phyloP scores from a whole-genome alignment of 2,888 invertebrate species.

The Eupeodes luniger region DNA sequence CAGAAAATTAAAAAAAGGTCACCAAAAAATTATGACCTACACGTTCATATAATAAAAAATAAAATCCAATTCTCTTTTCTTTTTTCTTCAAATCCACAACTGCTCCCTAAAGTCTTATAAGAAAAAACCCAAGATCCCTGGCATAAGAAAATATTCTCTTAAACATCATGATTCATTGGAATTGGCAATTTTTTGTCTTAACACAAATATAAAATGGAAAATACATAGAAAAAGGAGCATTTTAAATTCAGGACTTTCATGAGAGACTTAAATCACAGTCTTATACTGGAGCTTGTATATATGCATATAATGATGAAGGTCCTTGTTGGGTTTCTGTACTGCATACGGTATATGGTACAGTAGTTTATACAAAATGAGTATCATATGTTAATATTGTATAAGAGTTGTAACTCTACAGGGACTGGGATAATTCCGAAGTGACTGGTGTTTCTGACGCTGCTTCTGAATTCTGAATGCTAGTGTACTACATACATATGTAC shows the following conservation, averaged over 20 bases:
- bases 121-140: slow-evolving; percentile 27
- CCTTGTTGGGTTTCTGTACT: slow-evolving; percentile 37
- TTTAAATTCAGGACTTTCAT: slow-evolving; percentile 55
- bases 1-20: no score
- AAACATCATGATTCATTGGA: slow-evolving; percentile 18
- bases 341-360: not conserved
- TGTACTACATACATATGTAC: no score
- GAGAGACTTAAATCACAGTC: slow-evolving; percentile 53
- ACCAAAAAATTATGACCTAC: no score
- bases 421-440: not conserved
- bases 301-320: slow-evolving; percentile 29
- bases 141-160: slow-evolving; percentile 6
- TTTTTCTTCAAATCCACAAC: not conserved
- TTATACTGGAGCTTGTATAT: slow-evolving; percentile 8
- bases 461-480: no score
- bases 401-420: slow-evolving; percentile 44
- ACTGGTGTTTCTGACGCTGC: slow-evolving; percentile 2
- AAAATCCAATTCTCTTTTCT: not conserved
- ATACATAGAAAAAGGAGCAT: slow-evolving; percentile 7
- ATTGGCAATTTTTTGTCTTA: slow-evolving; percentile 51
- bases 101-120: not conserved
- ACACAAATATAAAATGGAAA: not conserved
- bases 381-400: slow-evolving; percentile 40
- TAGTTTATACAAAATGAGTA: slow-evolving; percentile 56
- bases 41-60: no score